Evolutionary conservation across 2,888 invertebrate species (phyloP), one percentile per base, ranked within the genome.

Genomic region (Sussaba pulchella): DNA sequence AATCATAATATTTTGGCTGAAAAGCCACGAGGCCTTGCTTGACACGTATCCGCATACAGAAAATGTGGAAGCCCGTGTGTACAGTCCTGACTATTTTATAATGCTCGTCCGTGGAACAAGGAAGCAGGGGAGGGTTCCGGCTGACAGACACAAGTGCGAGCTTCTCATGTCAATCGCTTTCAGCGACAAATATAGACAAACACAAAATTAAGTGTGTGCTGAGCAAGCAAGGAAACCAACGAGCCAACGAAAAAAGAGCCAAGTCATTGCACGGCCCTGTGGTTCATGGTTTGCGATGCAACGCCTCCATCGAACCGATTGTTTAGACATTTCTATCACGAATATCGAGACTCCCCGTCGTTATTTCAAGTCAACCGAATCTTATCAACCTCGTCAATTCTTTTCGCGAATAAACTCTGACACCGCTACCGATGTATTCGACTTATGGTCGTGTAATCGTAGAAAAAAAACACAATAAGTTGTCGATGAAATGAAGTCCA

Each of bases 101-200:
- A 57, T 31, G 76, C 39, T 61, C 47, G 54, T 41, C 31, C 10
- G 12, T n/a, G 12, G 36, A 67, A 57, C 12, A 47, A 54, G 72
- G 39, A 80, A 57, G 31, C 31, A 31, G 31, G 31, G 69, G 67
- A 31, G 64, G 24, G 47, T 12, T 31, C n/a, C 24, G 83, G 74
- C 83, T 88, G 87, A 88, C 88, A 87, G 78, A 54, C 83, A 83
- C 89, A 89, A 87, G 86, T 88, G 89, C 82, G 72, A 83, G 83
- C 86, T 91, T 91, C 89, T 86, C 91, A 91, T 86, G 91, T 91
- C 91, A 90, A 91, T 91, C 88, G 83, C 39, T 66, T 57, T 59
- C 14, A 31, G 31, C 9, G 41, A 50, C 70, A 43, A 59, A 43
- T 36, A 57, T 36, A 43, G 45, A 31, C 69, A 50, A n/a, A 70